Evolutionary conservation across 2,888 invertebrate genomes (phyloP), one percentile per base, ranked within the genome.

Genomic region (Carabus problematicus): DNA sequence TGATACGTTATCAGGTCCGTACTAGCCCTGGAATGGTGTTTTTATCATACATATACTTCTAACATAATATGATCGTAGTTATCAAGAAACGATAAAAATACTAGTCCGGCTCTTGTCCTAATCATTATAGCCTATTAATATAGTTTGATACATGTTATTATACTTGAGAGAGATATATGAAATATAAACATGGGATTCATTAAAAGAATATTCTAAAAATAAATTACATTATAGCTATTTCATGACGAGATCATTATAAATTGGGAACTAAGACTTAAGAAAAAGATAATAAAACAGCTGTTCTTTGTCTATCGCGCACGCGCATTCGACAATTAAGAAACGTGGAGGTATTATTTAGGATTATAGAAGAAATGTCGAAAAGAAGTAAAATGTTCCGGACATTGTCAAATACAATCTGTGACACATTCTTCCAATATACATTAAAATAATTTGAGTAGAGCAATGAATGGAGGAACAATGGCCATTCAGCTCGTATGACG

Each of bases 111-210:
- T 47, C 63, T 63, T 49, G 40, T 18, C 11, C n/a, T 14, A 54
- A 63, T 61, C 18, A 54, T 54, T 41, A 54, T 41, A 41, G 41
- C 40, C 54, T 52, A 63, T 63, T 63, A 63, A 63, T 63, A 52
- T 54, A 18, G 52, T 41, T 54, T 63, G 54, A 63, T 63, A 63
- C 63, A 49, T 54, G 63, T 63, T 63, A 63, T 63, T 63, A 63
- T 54, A 62, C n/a, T 52, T 9, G 63, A 63, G 63, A 11, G 63
- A 63, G 63, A 63, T 63, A 63, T 63, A 63, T 63, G 63, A 63
- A 63, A 63, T 63, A 54, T 63, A 54, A 63, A 63, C 54, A 41
- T 39, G 18, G 42, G 40, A 54, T 63, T 63, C 63, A 63, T 63
- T 63, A 63, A 54, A 63, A 63, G n/a, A 63, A 14, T 16, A 63